These are phyloP conservation scores for Anseranas semipalmata DNA, from an alignment of 2,113 vertebrate genomes.

Conservation along the genomic window DNA sequence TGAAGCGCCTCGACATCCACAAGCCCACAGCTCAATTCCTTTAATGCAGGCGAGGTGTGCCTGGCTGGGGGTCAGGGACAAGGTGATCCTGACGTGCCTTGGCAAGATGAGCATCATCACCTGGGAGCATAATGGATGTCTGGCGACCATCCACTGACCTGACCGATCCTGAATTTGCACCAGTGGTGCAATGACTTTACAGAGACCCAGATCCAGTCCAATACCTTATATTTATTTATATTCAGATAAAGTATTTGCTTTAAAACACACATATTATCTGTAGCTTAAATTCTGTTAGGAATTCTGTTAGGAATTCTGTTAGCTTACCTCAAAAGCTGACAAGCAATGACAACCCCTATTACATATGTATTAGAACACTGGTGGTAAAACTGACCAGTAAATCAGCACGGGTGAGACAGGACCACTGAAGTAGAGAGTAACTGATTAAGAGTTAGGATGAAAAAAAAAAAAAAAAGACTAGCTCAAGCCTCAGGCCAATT, in stretches of 20 bases:
- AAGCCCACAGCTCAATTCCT: not conserved
- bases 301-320: not conserved
- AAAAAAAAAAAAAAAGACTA: not conserved
- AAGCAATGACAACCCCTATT: not conserved
- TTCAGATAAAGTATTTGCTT: not conserved
- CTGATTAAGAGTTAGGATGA: not conserved
- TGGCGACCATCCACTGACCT: accelerated
- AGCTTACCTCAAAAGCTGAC: not conserved
- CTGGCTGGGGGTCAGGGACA: accelerated
- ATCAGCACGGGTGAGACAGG: not conserved
- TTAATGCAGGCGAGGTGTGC: not conserved
- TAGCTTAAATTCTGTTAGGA: not conserved
- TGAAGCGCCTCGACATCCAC: accelerated
- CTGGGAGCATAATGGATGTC: not conserved
- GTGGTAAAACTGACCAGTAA: conserved; percentile 23
- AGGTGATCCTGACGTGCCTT: accelerated
- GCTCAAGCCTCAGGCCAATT: not conserved
- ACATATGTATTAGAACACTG: not conserved
- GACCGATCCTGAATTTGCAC: not conserved
- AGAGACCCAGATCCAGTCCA: not conserved
- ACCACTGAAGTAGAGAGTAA: not conserved
- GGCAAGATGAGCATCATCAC: not conserved
- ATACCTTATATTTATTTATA: not conserved
- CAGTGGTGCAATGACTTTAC: not conserved
- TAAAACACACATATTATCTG: not conserved